Percentiles rank a stretch among this genome's conserved stretches.
Conservation (phyloP, 2,797 vertebrate species). For the Cercopithecus diana region DNA sequence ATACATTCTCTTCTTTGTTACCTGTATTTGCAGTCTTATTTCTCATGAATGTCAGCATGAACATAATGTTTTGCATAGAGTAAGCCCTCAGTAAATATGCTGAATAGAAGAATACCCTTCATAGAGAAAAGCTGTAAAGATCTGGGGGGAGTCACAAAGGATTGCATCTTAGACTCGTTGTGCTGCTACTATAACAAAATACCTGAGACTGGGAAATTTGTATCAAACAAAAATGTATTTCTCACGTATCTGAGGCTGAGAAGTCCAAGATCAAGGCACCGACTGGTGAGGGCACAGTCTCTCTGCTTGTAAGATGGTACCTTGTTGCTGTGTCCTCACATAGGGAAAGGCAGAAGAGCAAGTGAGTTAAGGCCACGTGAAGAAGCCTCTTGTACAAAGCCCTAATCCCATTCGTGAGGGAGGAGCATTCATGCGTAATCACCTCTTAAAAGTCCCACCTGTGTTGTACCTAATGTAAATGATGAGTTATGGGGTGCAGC, state of each 20-base stretch:
- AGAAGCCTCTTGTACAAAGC: neutral
- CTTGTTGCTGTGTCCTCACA: neutral
- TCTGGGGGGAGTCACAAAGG: neutral
- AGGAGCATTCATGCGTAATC: no score
- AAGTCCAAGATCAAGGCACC: neutral
- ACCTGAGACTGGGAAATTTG: neutral
- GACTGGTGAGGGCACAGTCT: neutral
- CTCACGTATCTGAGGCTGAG: neutral
- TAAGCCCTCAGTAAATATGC: neutral
- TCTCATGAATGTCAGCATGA: neutral
- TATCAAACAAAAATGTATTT: neutral
- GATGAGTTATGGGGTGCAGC: no score
- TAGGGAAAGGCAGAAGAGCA: neutral
- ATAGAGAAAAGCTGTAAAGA: neutral
- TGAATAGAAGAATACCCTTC: neutral
- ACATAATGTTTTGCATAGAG: neutral
- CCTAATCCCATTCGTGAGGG: neutral
- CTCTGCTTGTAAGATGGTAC: neutral
- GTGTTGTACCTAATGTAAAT: no score
- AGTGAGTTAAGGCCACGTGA: neutral
- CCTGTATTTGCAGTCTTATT: neutral
- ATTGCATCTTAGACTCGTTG: neutral
- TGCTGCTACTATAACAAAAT: neutral
- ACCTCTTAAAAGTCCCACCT: neutral
- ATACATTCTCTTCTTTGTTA: neutral